Evolutionary conservation across 2,888 invertebrate species (phyloP).

Genomic region (Sceliomorpha sp.): DNA sequence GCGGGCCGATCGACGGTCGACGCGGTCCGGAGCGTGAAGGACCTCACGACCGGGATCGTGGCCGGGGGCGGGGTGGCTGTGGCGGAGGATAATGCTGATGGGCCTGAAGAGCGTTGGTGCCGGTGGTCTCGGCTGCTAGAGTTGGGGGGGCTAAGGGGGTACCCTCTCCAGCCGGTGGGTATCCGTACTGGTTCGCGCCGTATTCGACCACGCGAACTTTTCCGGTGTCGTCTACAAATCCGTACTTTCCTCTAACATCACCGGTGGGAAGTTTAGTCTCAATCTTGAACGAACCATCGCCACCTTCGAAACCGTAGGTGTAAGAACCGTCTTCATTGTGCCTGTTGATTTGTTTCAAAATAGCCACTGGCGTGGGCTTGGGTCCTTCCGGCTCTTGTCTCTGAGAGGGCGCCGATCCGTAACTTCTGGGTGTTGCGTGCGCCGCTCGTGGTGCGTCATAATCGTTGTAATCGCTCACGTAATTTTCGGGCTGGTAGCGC

Average conservation of each 20-base stretch:
- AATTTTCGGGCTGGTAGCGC: constrained; percentile 79
- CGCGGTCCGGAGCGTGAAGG: constrained; percentile 70
- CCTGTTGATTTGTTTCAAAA: constrained; percentile 93
- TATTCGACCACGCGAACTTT: constrained; percentile 92
- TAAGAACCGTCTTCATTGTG: constrained; percentile 95
- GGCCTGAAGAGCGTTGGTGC: constrained; percentile 68
- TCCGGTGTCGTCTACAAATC: constrained; percentile 91
- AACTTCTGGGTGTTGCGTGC: constrained; percentile 78
- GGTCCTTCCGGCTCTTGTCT: constrained; percentile 80
- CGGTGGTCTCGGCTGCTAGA: constrained; percentile 79
- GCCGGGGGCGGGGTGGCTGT: constrained; percentile 49
- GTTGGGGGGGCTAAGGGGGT: constrained; percentile 86
- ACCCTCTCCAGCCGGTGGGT: constrained; percentile 92
- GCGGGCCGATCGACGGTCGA: too few species aligned
- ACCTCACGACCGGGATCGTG: too few species aligned
- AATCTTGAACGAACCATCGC: constrained; percentile 94
- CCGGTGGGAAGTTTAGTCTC: constrained; percentile 91
- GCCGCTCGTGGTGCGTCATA: constrained; percentile 70
- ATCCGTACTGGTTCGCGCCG: constrained; percentile 93
- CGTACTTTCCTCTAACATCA: constrained; percentile 94
- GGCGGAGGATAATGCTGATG: constrained; percentile 54
- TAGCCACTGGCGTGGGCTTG: constrained; percentile 86
- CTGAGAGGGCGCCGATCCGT: constrained; percentile 80
- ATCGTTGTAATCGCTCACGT: constrained; percentile 80
- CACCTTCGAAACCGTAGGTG: constrained; percentile 93